Evolutionary conservation across 1,140 invertebrate species (phyloP).

Genomic region (Solen grandis): DNA sequence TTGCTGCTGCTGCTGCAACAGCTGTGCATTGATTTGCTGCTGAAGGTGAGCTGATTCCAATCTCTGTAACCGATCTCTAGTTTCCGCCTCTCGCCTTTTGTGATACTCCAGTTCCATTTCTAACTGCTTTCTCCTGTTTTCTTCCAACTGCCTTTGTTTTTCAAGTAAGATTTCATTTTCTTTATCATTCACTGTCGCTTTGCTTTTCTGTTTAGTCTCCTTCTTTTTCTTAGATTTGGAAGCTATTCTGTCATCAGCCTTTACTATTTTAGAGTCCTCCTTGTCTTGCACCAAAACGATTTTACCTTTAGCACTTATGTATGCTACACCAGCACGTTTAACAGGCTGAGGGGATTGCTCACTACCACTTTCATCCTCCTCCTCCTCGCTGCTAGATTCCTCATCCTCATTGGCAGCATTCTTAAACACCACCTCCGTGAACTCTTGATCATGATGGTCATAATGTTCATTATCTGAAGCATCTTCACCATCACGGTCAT

Average conservation of each 20-base stretch:
- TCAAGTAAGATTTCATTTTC: constrained; percentile 58
- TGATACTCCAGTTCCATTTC: constrained; percentile 68
- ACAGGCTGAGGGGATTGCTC: constrained; percentile 50
- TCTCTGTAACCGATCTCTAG: constrained; percentile 66
- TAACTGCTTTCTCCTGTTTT: constrained; percentile 61
- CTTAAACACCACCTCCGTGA: constrained; percentile 10
- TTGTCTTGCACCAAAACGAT: constrained; percentile 69
- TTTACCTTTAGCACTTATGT: constrained; percentile 67
- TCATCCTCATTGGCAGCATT: constrained; percentile 11
- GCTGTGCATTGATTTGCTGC: constrained; percentile 52
- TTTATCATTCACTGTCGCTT: constrained; percentile 69
- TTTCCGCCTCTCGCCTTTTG: constrained; percentile 63
- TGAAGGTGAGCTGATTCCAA: constrained; percentile 63
- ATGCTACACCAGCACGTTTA: constrained; percentile 70
- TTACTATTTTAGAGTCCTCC: constrained; percentile 41
- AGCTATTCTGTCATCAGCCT: constrained; percentile 10
- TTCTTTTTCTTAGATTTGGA: constrained; percentile 5
- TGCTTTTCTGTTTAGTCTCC: constrained; percentile 60
- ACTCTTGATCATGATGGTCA: constrained; percentile 26
- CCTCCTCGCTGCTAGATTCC: constrained; percentile 50
- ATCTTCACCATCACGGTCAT: constrained; percentile 35
- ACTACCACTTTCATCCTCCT: constrained; percentile 45
- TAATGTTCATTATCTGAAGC: constrained; percentile 57
- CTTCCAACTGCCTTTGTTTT: constrained; percentile 66
- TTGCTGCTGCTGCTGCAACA: constrained; percentile 58